These are phyloP conservation scores for Alca torda DNA, from an alignment of 2,797 vertebrate species.

Conservation along the genomic window DNA sequence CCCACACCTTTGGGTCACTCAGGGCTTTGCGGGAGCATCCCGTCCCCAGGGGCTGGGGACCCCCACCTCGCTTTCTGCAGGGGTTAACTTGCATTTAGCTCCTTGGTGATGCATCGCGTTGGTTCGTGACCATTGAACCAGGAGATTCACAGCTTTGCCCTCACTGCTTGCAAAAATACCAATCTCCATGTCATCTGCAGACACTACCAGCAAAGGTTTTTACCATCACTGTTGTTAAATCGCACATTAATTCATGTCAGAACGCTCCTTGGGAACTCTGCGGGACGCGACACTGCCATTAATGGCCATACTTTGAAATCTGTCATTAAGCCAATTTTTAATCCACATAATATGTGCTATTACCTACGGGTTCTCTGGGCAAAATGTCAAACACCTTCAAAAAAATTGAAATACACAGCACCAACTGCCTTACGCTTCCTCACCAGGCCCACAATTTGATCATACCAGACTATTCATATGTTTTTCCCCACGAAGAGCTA, in stretches of 20 bases:
- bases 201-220: neutral
- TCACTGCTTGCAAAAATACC: neutral
- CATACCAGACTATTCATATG: neutral
- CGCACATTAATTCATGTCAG: conserved; percentile 14
- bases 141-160: neutral
- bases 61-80: accelerated
- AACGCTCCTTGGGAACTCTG: neutral
- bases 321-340: conserved; percentile 47
- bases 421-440: neutral
- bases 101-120: accelerated
- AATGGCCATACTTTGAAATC: conserved; percentile 14
- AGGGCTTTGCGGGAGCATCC: neutral
- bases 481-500: neutral
- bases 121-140: neutral
- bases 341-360: conserved; percentile 4
- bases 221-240: neutral
- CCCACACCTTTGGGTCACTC: neutral
- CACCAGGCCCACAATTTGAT: neutral
- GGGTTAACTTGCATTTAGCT: neutral
- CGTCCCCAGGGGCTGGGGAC: neutral
- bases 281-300: neutral
- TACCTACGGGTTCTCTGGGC: conserved; percentile 16
- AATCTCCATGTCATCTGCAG: neutral
- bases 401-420: neutral
- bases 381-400: conserved; percentile 21